Evolutionary conservation across 2,113 vertebrate genomes (phyloP), one percentile per base, ranked within the genome.

Genomic region (Limanda limanda): DNA sequence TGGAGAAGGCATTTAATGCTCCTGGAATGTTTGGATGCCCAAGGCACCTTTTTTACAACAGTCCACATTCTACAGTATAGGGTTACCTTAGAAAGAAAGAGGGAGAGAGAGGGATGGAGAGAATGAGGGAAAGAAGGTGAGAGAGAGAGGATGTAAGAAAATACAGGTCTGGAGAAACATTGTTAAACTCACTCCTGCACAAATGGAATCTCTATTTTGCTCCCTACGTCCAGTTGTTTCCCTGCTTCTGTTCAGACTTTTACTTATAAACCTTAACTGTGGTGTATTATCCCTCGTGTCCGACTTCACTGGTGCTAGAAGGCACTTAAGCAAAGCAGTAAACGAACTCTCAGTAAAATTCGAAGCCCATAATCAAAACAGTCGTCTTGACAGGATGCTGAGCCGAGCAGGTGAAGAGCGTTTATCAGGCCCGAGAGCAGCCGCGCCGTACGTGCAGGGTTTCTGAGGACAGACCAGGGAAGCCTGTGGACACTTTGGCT

Each of bases 1-100:
- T 78, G 68, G 71, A 86, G 86, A 86, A 86, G 76, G 74, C 75
- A 23, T 90, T 89, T 88, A 82, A 88, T 88, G 78, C 55, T 85
- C 37, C 64, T 75, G 77, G 87, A 84, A 86, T 83, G 81, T 68
- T 55, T 61, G 77, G 74, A 85, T 77, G 82, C 85, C 83, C 72
- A 65, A 83, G 81, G 75, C 88, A 84, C 68, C 68, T 77, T 87
- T 54, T 89, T 89, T 87, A 84, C 78, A 88, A 84, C 73, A 81
- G 81, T 84, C 64, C 70, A 80, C 79, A 82, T 86, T 83, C 78
- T 84, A 76, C 76, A 63, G 74, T 85, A 74, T 85, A 86, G 78
- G 64, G 71, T 87, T 85, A 76, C 82, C 85, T 76, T 63, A 76
- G 84, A 76, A 88, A 59, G 56, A 80, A 67, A 78, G 56, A 81